Conservation (phyloP, 2,797 vertebrate species). For the Melanotaenia nigrans region DNA sequence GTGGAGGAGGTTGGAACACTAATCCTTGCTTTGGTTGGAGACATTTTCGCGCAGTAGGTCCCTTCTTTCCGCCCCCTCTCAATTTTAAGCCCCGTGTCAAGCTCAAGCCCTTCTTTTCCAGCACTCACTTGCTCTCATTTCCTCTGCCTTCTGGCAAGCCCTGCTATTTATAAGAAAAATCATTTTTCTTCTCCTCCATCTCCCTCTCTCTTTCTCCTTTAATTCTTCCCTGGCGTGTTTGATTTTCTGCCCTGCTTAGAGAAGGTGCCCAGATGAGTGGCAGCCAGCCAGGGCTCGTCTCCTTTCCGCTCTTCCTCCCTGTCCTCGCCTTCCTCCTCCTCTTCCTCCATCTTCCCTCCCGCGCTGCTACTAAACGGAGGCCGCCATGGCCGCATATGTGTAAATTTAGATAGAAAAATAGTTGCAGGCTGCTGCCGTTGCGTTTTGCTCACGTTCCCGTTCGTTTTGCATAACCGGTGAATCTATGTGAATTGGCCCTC, state of each 20-base stretch:
- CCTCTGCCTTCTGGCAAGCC: slow-evolving; percentile 88
- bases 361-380: slow-evolving; percentile 45
- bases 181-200: slow-evolving; percentile 79
- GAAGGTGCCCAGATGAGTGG: slow-evolving; percentile 87
- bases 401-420: slow-evolving; percentile 55
- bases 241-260: slow-evolving; percentile 87
- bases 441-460: slow-evolving; percentile 43
- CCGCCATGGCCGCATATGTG: slow-evolving; percentile 22
- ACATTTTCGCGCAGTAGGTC: slow-evolving; percentile 85
- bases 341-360: slow-evolving; percentile 46
- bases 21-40: slow-evolving; percentile 88
- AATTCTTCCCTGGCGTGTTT: slow-evolving; percentile 86
- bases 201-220: slow-evolving; percentile 78
- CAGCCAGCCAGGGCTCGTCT: slow-evolving; percentile 79
- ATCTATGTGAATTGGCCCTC: slow-evolving; percentile 59
- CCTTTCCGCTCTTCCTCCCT: slow-evolving; percentile 38
- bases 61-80: slow-evolving; percentile 86
- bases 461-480: slow-evolving; percentile 64
- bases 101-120: slow-evolving; percentile 85
- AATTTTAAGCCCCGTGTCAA: slow-evolving; percentile 89
- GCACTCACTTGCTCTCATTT: slow-evolving; percentile 86
- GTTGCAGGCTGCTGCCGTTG: slow-evolving; percentile 24
- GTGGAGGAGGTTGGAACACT: slow-evolving; percentile 86
- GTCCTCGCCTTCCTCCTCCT: slow-evolving; percentile 3
- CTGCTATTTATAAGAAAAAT: slow-evolving; percentile 88